These are phyloP conservation scores for Vireo griseus DNA, from an alignment of 2,797 vertebrate species.

Conservation along the genomic window DNA sequence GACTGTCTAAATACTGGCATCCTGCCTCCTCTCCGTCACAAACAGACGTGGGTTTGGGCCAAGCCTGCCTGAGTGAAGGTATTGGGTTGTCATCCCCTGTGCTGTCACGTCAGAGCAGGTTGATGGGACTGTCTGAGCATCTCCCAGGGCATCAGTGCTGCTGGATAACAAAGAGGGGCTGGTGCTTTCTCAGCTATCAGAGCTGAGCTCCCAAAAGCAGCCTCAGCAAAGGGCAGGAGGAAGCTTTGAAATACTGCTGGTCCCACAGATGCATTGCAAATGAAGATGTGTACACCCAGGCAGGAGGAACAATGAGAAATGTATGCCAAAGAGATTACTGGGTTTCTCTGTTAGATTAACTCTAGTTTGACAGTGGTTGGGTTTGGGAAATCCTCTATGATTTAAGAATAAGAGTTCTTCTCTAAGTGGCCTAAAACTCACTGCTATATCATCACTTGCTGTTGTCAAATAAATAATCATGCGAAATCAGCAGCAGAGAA, in stretches of 20 bases:
- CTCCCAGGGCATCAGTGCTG: background rate
- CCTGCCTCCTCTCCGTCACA: background rate
- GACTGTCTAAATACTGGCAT: background rate
- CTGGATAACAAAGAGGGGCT: background rate
- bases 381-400: constrained; percentile 43
- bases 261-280: background rate
- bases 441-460: constrained; percentile 67
- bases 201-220: background rate
- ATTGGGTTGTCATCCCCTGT: background rate
- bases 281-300: background rate
- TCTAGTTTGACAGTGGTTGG: constrained; percentile 17
- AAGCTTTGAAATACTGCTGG: background rate
- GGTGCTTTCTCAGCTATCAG: background rate
- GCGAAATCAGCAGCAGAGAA: constrained; percentile 65
- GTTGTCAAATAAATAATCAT: constrained; percentile 75
- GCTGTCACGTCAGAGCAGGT: accelerated
- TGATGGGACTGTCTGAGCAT: background rate
- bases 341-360: constrained; percentile 37
- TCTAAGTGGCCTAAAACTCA: constrained; percentile 65
- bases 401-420: constrained; percentile 57
- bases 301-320: constrained; percentile 44
- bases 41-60: background rate
- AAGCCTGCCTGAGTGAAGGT: background rate
- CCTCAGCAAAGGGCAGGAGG: background rate
- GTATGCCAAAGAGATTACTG: constrained; percentile 29